phyloP scores from a whole-genome alignment of 2,888 invertebrate genomes.

The Dicranocentrus wangi region DNA sequence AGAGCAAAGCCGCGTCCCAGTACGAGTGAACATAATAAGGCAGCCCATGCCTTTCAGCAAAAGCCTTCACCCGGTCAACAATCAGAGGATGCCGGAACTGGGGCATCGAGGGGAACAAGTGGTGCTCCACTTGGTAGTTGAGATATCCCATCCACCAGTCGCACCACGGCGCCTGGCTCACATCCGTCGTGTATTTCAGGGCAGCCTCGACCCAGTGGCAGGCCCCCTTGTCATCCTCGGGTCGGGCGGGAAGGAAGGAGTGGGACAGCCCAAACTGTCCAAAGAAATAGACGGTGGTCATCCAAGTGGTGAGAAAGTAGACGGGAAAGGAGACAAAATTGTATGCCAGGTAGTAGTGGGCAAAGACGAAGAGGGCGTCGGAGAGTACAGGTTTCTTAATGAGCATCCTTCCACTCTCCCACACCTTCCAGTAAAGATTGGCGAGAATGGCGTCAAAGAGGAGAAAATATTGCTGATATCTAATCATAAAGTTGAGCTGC shows the following conservation, averaged over 20 bases:
- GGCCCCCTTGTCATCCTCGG: conserved; percentile 43
- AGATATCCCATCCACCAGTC: conserved; percentile 65
- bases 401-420: not conserved
- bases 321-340: not conserved
- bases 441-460: not conserved
- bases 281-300: not conserved
- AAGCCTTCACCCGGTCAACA: conserved; percentile 7
- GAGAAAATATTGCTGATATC: not conserved
- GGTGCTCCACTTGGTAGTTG: conserved; percentile 68
- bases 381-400: not conserved
- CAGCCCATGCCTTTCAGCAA: conserved; percentile 38
- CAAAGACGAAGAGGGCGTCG: not conserved
- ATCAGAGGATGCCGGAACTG: conserved; percentile 42
- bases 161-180: conserved; percentile 37
- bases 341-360: not conserved
- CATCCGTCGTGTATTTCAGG: conserved; percentile 57
- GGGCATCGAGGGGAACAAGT: conserved; percentile 66
- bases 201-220: conserved; percentile 66
- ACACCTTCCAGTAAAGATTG: not conserved
- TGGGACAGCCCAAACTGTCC: conserved; percentile 50
- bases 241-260: conserved; percentile 55
- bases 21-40: conserved; percentile 22
- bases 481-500: not conserved
- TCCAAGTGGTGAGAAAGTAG: not conserved
- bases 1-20: not conserved